These are phyloP conservation scores for Macrotrachela quadricornifera DNA, from an alignment of 1,140 invertebrate genomes.

Conservation along the genomic window DNA sequence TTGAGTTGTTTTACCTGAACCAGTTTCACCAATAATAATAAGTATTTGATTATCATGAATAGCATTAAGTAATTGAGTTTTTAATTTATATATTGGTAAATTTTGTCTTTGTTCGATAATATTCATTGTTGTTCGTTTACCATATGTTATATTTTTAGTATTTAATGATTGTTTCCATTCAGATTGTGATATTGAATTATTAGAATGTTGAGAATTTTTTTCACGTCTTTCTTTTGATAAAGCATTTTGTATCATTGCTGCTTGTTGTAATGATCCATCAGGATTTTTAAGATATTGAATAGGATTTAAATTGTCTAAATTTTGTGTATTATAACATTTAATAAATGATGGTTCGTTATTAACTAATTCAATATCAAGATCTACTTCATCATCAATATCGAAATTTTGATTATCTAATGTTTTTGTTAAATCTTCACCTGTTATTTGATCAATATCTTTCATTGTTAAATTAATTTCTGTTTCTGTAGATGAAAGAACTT, in stretches of 20 bases:
- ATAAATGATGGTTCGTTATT: slow-evolving; percentile 95
- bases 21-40: slow-evolving; percentile 96
- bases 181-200: slow-evolving; percentile 30
- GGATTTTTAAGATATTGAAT: slow-evolving; percentile 95
- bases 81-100: slow-evolving; percentile 81
- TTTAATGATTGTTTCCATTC: slow-evolving; percentile 99
- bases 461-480: slow-evolving; percentile 88
- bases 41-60: slow-evolving; percentile 90
- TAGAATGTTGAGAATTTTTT: slow-evolving; percentile 29
- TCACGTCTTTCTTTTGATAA: slow-evolving; percentile 75
- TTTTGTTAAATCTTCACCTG: slow-evolving; percentile 71
- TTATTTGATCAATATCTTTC: slow-evolving; percentile 91
- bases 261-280: slow-evolving; percentile 81
- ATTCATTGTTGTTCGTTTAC: slow-evolving; percentile 72
- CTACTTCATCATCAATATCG: slow-evolving; percentile 51
- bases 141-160: slow-evolving; percentile 84
- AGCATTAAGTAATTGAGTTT: slow-evolving; percentile 80
- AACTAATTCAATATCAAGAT: slow-evolving; percentile 94
- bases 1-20: slow-evolving; percentile 95
- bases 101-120: slow-evolving; percentile 86
- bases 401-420: slow-evolving; percentile 29
- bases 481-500: slow-evolving; percentile 48
- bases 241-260: slow-evolving; percentile 98
- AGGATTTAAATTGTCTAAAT: slow-evolving; percentile 72
- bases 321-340: slow-evolving; percentile 37